Evolutionary conservation across 2,113 vertebrate genomes (phyloP).

Genomic region (Progne subis): DNA sequence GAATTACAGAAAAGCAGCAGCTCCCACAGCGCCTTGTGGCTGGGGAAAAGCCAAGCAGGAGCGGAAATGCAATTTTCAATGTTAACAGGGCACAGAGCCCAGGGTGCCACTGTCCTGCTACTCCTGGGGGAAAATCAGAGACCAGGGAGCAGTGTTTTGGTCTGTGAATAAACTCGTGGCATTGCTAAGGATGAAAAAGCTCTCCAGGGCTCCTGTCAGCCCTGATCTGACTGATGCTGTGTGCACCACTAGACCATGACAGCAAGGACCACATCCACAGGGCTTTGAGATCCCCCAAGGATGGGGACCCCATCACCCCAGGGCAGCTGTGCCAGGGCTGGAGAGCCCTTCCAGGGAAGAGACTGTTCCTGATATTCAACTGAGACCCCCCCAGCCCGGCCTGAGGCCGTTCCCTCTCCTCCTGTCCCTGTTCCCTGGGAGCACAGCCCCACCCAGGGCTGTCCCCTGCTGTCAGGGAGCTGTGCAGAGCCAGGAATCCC

Average conservation of each 20-base stretch:
- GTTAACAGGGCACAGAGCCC: not conserved
- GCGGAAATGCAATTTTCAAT: not conserved
- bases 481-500: not conserved
- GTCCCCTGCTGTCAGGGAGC: not conserved
- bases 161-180: accelerated
- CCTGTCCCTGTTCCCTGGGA: not conserved
- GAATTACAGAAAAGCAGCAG: accelerated
- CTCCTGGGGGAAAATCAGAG: not conserved
- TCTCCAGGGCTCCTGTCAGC: not conserved
- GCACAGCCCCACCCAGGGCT: not conserved
- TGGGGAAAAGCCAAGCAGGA: not conserved
- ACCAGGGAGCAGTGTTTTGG: accelerated
- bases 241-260: not conserved
- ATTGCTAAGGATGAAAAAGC: too few species aligned
- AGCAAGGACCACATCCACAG: not conserved
- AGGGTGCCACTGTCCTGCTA: not conserved
- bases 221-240: not conserved
- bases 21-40: not conserved
- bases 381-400: not conserved
- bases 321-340: not conserved
- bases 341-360: not conserved
- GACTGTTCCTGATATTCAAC: not conserved
- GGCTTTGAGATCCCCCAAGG: not conserved
- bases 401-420: not conserved
- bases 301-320: too few species aligned